Percentiles rank a stretch among this genome's conserved stretches.
These are phyloP conservation scores for Drosophila arawakana DNA, from an alignment of 1,140 invertebrate species.

Conservation along the genomic window DNA sequence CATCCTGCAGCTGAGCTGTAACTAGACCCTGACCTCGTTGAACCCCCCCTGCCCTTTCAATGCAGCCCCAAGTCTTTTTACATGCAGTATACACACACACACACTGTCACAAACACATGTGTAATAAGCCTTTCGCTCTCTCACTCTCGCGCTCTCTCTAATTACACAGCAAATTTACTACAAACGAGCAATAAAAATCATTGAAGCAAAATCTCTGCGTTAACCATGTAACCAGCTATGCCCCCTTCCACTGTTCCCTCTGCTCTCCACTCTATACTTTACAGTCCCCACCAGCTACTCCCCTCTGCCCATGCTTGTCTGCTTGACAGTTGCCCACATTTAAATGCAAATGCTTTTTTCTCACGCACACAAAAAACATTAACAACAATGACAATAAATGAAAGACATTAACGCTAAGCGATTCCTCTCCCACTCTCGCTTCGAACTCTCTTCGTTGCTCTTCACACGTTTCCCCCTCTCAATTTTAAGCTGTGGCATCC, in stretches of 20 bases:
- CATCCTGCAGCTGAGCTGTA: slow-evolving; percentile 20
- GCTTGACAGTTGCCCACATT: slow-evolving; percentile 15
- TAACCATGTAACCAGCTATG: slow-evolving; percentile 41
- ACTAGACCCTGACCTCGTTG: slow-evolving; percentile 8
- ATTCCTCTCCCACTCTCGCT: slow-evolving; percentile 22
- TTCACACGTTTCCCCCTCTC: background rate
- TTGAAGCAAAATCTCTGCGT: slow-evolving; percentile 75
- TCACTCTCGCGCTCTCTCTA: slow-evolving; percentile 44
- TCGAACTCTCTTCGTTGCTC: no score
- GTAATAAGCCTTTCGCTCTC: slow-evolving; percentile 60
- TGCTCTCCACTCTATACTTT: background rate
- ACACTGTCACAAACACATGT: slow-evolving; percentile 18
- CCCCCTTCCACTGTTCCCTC: background rate
- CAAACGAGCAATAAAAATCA: slow-evolving; percentile 81
- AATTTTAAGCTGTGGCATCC: slow-evolving; percentile 11
- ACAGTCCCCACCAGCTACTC: background rate
- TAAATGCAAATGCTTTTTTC: slow-evolving; percentile 80
- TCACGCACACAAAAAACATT: slow-evolving; percentile 78
- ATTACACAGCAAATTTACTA: slow-evolving; percentile 80
- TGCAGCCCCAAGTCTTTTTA: no score
- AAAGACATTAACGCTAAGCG: slow-evolving; percentile 79
- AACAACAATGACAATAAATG: slow-evolving; percentile 81
- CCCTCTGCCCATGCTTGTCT: background rate
- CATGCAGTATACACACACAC: slow-evolving; percentile 6
- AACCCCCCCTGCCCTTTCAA: background rate